These are phyloP conservation scores for Thunnus thynnus DNA, from an alignment of 2,113 vertebrate genomes.

Conservation along the genomic window DNA sequence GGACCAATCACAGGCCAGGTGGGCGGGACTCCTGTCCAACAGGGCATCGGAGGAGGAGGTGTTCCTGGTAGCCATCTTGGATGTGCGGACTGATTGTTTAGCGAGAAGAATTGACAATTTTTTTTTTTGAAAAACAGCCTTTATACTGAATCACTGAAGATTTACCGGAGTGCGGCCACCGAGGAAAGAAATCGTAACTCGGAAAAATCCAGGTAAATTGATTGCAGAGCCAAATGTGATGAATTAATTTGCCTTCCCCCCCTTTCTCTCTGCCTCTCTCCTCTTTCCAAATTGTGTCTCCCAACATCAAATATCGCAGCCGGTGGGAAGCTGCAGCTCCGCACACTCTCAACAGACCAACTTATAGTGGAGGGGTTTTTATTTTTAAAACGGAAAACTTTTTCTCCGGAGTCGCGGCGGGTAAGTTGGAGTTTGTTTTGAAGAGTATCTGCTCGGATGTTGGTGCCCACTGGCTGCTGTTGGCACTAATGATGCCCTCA, in stretches of 20 bases:
- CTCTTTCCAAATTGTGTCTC: conserved; percentile 60
- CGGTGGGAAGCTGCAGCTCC: conserved; percentile 63
- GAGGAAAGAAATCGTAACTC: conserved; percentile 62
- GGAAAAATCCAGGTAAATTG: conserved; percentile 80
- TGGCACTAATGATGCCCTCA: conserved; percentile 45
- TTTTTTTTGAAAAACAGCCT: conserved; percentile 69
- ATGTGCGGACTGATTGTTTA: conserved; percentile 87
- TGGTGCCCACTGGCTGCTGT: conserved; percentile 6
- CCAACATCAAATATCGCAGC: conserved; percentile 68
- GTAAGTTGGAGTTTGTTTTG: conserved; percentile 25
- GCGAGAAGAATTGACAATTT: conserved; percentile 80
- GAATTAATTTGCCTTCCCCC: conserved; percentile 30
- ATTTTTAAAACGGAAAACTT: conserved; percentile 2
- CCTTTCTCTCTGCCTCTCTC: conserved; percentile 29
- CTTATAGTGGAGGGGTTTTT: conserved; percentile 6
- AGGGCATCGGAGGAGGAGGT: conserved; percentile 83
- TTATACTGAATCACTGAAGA: conserved; percentile 46
- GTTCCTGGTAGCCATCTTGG: conserved; percentile 89
- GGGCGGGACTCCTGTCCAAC: conserved; percentile 68
- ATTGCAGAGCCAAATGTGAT: conserved; percentile 9
- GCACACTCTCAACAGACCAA: conserved; percentile 29
- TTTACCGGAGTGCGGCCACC: conserved; percentile 40
- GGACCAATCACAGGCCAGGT: conserved; percentile 53
- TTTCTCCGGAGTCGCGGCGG: background rate
- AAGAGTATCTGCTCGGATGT: conserved; percentile 6